phyloP scores from a whole-genome alignment of 1,140 invertebrate genomes.

The Eufriesea mexicana region DNA sequence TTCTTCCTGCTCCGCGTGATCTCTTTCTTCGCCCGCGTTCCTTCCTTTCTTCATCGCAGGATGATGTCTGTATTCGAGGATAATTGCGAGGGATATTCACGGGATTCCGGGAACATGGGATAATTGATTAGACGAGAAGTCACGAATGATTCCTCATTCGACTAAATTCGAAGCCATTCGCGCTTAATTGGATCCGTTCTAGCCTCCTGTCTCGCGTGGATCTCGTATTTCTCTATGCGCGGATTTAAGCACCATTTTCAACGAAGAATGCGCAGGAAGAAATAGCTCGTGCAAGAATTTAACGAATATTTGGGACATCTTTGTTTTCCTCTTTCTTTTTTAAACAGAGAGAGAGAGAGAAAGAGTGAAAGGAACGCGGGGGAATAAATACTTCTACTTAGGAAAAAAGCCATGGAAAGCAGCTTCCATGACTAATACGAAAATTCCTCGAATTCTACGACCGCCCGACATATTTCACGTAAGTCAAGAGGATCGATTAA shows the following conservation, averaged over 20 bases:
- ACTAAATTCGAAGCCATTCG: neutral
- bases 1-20: neutral
- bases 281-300: too few species aligned
- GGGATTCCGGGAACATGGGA: neutral
- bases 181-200: neutral
- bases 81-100: neutral
- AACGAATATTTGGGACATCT: too few species aligned
- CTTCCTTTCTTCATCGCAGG: neutral
- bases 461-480: neutral
- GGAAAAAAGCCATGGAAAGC: neutral
- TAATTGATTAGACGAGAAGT: neutral
- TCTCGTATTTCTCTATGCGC: too few species aligned
- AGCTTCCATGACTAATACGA: neutral
- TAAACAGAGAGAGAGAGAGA: too few species aligned
- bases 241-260: too few species aligned
- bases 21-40: neutral
- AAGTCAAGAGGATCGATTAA: conserved; percentile 12
- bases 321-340: too few species aligned
- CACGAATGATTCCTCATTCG: neutral
- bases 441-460: neutral
- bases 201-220: too few species aligned
- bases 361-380: too few species aligned
- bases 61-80: conserved; percentile 6
- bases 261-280: too few species aligned
- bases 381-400: neutral